phyloP scores from a whole-genome alignment of 2,797 vertebrate species.

The Pangasius macronema region DNA sequence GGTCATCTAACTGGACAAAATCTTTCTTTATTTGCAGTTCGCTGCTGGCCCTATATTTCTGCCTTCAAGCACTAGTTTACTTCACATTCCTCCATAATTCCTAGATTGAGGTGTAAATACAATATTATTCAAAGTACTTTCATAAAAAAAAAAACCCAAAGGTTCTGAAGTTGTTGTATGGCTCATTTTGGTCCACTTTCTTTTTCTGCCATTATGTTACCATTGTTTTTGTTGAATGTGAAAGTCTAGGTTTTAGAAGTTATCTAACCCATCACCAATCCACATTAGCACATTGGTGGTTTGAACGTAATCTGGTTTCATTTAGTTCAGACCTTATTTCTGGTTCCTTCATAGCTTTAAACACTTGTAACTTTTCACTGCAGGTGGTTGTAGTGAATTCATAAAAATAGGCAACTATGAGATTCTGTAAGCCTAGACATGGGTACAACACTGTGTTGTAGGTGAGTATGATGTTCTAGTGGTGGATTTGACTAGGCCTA shows the following conservation, averaged over 20 bases:
- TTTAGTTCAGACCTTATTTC: not conserved
- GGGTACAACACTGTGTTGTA: not conserved
- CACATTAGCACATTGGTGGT: too few species aligned
- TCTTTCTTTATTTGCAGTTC: conserved; percentile 1
- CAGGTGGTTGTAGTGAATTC: not conserved
- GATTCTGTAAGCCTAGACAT: not conserved
- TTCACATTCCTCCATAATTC: not conserved
- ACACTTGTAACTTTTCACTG: not conserved
- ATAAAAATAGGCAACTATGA: not conserved
- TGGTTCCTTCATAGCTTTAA: not conserved
- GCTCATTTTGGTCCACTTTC: not conserved
- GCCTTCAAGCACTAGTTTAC: not conserved
- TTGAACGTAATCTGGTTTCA: not conserved
- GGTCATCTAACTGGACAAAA: not conserved
- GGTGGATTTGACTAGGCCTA: not conserved
- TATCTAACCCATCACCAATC: not conserved
- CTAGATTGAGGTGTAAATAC: not conserved
- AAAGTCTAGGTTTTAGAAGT: not conserved
- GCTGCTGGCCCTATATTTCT: not conserved
- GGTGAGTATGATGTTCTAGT: not conserved
- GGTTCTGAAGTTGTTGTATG: not conserved
- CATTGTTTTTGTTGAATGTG: not conserved
- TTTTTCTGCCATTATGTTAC: not conserved
- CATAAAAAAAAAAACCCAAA: not conserved
- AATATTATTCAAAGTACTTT: not conserved